Percentiles rank a stretch among this genome's conserved stretches.
Evolutionary conservation across 2,113 vertebrate species (phyloP).

Genomic region (Ochotona princeps): DNA sequence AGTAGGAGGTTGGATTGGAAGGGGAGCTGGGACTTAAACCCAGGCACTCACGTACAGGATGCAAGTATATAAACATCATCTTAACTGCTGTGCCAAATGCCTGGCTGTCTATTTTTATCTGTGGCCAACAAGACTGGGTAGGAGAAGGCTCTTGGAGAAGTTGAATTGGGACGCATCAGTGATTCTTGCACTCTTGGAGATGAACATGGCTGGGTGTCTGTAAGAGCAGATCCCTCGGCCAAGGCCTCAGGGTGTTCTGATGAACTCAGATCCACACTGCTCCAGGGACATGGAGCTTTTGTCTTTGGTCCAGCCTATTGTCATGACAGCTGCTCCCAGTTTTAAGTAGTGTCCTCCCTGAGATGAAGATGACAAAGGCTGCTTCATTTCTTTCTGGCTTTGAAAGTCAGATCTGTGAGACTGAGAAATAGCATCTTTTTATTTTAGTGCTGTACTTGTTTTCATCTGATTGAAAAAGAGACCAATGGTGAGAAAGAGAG

Average conservation of each 20-base stretch:
- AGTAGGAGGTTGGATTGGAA: no score
- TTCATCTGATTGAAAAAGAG: no score
- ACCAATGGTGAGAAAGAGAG: no score
- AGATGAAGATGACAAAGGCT: conserved; percentile 74
- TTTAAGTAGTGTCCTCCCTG: conserved; percentile 73
- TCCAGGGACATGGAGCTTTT: conserved; percentile 66
- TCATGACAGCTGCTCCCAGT: conserved; percentile 84
- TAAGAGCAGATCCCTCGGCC: conserved; percentile 35
- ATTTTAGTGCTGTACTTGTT: no score
- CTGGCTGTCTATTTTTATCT: not conserved
- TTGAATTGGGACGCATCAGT: not conserved
- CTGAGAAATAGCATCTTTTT: not conserved
- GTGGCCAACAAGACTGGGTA: not conserved
- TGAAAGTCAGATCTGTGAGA: conserved; percentile 48
- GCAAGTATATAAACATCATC: no score
- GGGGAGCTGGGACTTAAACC: no score
- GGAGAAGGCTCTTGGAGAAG: not conserved
- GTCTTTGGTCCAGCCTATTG: conserved; percentile 81
- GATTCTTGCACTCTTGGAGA: not conserved
- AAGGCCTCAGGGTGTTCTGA: not conserved
- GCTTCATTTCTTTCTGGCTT: conserved; percentile 55
- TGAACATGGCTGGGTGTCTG: conserved; percentile 44
- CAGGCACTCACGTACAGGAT: no score
- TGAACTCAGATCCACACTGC: conserved; percentile 60
- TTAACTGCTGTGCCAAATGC: no score